Conservation (phyloP, 2,797 vertebrate species). For the Lophotriccus pileatus region DNA sequence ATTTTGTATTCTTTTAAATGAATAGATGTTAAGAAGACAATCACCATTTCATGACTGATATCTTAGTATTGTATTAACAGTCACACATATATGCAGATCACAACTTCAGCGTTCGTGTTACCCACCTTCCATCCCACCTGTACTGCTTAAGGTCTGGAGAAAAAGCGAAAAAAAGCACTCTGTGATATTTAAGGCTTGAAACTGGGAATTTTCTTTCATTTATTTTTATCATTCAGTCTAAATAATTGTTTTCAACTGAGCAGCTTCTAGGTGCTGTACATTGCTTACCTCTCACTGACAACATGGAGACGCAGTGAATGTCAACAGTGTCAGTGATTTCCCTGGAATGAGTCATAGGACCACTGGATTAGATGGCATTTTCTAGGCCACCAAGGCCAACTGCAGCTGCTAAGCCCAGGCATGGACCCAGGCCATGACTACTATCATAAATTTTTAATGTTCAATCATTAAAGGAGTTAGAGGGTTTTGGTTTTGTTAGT, state of each 20-base stretch:
- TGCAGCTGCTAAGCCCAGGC: not conserved
- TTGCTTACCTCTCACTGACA: not conserved
- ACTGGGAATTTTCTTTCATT: not conserved
- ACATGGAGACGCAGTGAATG: not conserved
- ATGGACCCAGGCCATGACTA: not conserved
- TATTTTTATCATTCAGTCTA: not conserved
- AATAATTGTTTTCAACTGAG: not conserved
- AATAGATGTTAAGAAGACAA: constrained; percentile 30
- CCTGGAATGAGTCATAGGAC: not conserved
- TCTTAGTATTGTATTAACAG: not conserved
- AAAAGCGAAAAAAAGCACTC: not conserved
- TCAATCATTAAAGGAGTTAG: not conserved
- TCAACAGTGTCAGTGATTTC: not conserved
- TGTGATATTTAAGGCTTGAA: not conserved
- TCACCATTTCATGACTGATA: not conserved
- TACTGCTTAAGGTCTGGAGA: not conserved
- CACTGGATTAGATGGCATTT: not conserved
- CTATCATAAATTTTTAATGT: not conserved
- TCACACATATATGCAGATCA: not conserved
- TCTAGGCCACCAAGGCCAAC: not conserved
- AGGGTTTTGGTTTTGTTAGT: not conserved
- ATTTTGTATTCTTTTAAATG: constrained; percentile 38
- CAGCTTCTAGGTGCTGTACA: not conserved
- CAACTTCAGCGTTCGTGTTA: not conserved
- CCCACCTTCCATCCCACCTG: rapidly evolving